Conservation (phyloP, 2,113 vertebrate species). For the Leuciscus idus region DNA sequence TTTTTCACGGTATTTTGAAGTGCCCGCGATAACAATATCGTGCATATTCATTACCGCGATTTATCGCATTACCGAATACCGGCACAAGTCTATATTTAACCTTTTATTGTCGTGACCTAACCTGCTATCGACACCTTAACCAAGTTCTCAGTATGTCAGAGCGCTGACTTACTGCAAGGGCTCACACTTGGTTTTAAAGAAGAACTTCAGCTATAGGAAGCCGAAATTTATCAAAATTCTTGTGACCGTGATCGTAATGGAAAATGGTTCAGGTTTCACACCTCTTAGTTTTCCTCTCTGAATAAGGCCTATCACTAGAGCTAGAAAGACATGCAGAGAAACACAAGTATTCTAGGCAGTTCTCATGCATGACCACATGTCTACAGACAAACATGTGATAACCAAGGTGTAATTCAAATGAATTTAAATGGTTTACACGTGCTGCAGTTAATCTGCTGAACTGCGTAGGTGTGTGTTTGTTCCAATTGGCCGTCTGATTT, state of each 20-base stretch:
- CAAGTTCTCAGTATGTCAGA: conserved; percentile 9
- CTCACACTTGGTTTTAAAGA: conserved; percentile 41
- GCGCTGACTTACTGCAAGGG: not conserved
- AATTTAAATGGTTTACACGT: not conserved
- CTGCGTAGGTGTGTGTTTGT: not conserved
- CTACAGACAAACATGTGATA: not conserved
- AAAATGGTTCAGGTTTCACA: conserved; percentile 10
- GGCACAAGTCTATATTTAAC: too few relatives aligned
- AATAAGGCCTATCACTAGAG: not conserved
- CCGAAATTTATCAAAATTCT: not conserved
- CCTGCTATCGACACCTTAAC: not conserved
- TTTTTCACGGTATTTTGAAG: too few relatives aligned
- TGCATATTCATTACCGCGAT: too few relatives aligned
- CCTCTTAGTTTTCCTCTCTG: not conserved
- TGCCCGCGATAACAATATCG: too few relatives aligned
- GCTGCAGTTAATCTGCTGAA: not conserved
- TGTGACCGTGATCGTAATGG: not conserved
- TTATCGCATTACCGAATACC: too few relatives aligned
- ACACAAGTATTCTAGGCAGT: not conserved
- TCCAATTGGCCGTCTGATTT: not conserved
- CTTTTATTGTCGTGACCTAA: not conserved
- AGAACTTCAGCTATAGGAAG: not conserved
- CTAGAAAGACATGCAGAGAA: conserved; percentile 2
- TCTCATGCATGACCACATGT: not conserved
- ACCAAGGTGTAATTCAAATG: not conserved